These are phyloP conservation scores for Drosophila teissieri DNA, from an alignment of 1,140 invertebrate species.

Conservation along the genomic window DNA sequence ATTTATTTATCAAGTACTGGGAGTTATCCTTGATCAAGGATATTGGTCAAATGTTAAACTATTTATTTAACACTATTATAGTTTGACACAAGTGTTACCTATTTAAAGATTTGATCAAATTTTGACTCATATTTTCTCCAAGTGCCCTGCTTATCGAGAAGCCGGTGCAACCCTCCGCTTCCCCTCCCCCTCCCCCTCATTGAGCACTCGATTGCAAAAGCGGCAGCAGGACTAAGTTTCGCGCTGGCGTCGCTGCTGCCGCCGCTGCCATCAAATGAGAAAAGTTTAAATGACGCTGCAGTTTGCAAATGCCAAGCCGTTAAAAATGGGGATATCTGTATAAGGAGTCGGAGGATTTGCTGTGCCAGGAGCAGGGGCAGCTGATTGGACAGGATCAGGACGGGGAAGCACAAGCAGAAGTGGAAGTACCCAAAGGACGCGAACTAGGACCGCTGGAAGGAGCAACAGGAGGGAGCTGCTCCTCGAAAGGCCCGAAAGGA, in stretches of 20 bases:
- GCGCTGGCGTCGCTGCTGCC: slow-evolving; percentile 34
- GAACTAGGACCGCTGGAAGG: neutral
- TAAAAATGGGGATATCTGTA: slow-evolving; percentile 76
- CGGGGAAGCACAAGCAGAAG: too few relatives aligned
- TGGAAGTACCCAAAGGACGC: too few relatives aligned
- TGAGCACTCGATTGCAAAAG: slow-evolving; percentile 51
- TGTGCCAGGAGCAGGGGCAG: neutral
- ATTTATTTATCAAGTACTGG: neutral
- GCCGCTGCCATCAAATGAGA: slow-evolving; percentile 77
- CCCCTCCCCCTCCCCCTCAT: slow-evolving; percentile 1
- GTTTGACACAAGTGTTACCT: too few relatives aligned
- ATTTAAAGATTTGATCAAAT: too few relatives aligned
- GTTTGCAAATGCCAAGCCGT: slow-evolving; percentile 82
- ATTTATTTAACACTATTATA: too few relatives aligned
- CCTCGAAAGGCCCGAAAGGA: slow-evolving; percentile 11
- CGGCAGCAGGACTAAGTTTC: slow-evolving; percentile 61
- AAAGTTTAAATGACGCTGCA: slow-evolving; percentile 83
- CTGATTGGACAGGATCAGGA: slow-evolving; percentile 31
- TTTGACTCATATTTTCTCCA: neutral
- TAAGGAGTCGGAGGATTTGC: slow-evolving; percentile 7
- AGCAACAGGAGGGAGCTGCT: slow-evolving; percentile 25
- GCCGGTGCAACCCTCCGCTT: neutral
- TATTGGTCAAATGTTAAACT: too few relatives aligned
- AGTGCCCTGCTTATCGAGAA: slow-evolving; percentile 46
- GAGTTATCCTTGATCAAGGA: neutral